Evolutionary conservation across 2,888 invertebrate species (phyloP).

Genomic region (Amblyjoppa proteus): DNA sequence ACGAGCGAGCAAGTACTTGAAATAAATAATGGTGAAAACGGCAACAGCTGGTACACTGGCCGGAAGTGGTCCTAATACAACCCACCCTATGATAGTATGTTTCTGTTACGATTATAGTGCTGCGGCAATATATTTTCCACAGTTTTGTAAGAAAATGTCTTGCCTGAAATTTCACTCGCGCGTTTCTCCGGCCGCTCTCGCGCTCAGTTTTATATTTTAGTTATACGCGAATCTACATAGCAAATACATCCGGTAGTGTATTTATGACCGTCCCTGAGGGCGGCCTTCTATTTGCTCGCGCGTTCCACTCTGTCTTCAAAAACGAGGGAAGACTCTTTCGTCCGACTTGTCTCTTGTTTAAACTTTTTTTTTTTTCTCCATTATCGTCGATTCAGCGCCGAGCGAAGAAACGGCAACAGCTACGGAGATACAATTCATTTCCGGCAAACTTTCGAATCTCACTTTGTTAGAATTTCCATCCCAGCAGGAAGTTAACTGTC

Average conservation of each 20-base stretch:
- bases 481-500: no score
- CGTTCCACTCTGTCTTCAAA: constrained; percentile 32
- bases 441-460: constrained; percentile 18
- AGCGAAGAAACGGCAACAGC: constrained; percentile 2
- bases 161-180: no score
- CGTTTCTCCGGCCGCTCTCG: no score
- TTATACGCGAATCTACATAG: constrained; percentile 12
- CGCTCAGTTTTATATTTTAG: not conserved
- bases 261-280: constrained; percentile 13
- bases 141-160: no score
- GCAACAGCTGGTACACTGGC: no score
- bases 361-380: not conserved
- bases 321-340: constrained; percentile 41
- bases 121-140: no score
- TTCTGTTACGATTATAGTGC: no score
- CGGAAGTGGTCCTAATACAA: no score
- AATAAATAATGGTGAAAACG: no score
- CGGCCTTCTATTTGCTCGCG: constrained; percentile 38
- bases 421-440: constrained; percentile 22
- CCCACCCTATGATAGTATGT: no score
- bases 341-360: not conserved
- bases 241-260: not conserved
- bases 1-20: no score
- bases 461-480: not conserved
- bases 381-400: constrained; percentile 12